Conservation (phyloP, 2,888 invertebrate species). For the Minunthozetes semirufus region DNA sequence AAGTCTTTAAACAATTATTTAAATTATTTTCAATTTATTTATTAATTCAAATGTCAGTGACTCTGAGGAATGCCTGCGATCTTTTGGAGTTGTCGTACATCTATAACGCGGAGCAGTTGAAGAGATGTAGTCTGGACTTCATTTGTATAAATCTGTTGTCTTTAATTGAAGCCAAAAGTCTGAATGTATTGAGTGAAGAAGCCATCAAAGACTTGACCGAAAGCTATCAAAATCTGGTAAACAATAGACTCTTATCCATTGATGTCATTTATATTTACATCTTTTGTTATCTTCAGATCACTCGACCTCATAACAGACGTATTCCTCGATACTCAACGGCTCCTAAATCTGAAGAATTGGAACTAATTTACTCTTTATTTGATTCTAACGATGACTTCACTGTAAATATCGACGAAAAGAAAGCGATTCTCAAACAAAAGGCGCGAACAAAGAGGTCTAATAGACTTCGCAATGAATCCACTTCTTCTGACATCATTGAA, state of each 20-base stretch:
- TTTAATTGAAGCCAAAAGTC: conserved; percentile 60
- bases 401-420: conserved; percentile 36
- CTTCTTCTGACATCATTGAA: conserved; percentile 28
- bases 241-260: not conserved
- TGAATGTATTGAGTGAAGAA: conserved; percentile 59
- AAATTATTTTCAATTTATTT: not conserved
- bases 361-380: conserved; percentile 37
- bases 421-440: conserved; percentile 31
- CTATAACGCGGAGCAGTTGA: conserved; percentile 68
- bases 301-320: conserved; percentile 57
- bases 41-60: conserved; percentile 50
- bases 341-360: conserved; percentile 55
- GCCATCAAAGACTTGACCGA: conserved; percentile 60
- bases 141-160: conserved; percentile 67
- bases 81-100: conserved; percentile 66
- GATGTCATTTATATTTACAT: not conserved
- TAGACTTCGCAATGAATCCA: conserved; percentile 35
- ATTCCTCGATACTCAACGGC: conserved; percentile 64
- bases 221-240: conserved; percentile 58
- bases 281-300: conserved; percentile 47
- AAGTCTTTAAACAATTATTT: not conserved
- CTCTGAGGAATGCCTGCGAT: conserved; percentile 67
- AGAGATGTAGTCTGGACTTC: conserved; percentile 66
- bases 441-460: conserved; percentile 28
- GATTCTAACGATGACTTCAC: conserved; percentile 40